A percentile compares a stretch with the other conserved stretches of the same genome.
Evolutionary conservation across 2,797 vertebrate species (phyloP).

Genomic region (Anguilla obscura): DNA sequence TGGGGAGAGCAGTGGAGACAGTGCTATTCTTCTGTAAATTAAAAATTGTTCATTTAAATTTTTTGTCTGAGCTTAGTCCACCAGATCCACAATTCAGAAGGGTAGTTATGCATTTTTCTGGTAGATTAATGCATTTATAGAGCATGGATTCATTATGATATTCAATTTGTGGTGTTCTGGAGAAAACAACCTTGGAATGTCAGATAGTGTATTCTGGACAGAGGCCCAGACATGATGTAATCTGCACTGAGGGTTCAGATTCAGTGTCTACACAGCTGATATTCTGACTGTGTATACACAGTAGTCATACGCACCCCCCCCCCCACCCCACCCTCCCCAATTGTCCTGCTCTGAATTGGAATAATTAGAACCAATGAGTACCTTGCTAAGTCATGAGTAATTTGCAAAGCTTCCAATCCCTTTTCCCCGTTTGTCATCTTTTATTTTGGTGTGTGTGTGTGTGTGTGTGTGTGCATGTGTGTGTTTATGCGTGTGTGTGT

Average conservation of each 20-base stretch:
- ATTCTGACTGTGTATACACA: neutral
- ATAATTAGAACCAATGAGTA: slow-evolving; percentile 24
- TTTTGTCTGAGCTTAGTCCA: neutral
- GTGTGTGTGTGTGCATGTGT: slow-evolving; percentile 10
- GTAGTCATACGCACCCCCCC: neutral
- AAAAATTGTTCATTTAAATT: neutral
- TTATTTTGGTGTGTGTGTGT: neutral
- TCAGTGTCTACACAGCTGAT: neutral
- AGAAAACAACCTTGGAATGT: neutral
- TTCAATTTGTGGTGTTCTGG: neutral
- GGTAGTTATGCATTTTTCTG: neutral
- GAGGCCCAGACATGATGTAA: neutral
- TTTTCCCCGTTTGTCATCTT: neutral
- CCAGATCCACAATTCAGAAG: neutral
- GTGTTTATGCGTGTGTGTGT: neutral
- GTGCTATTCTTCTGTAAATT: neutral
- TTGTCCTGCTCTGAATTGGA: neutral
- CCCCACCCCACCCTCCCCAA: neutral
- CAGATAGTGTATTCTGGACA: no score
- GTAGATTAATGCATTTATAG: neutral
- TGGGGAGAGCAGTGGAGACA: neutral
- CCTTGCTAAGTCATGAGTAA: slow-evolving; percentile 22
- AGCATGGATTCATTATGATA: neutral
- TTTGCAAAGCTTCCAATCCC: slow-evolving; percentile 8
- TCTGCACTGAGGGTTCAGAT: neutral